phyloP scores from a whole-genome alignment of 92 coral and sea anemone species.

The Umimayanthus kanabou region DNA sequence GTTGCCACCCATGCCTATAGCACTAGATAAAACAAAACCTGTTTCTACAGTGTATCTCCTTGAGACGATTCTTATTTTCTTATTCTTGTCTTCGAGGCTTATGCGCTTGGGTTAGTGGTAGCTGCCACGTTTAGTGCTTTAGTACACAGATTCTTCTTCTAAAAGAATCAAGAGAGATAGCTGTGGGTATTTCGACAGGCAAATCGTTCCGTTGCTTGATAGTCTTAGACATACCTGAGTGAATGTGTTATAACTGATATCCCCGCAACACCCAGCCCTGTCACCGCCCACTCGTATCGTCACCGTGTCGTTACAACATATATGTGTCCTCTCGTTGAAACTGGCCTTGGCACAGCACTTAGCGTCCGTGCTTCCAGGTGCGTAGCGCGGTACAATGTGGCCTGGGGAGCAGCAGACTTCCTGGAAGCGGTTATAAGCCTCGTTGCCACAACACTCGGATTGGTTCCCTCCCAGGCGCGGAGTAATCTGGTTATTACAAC shows the following conservation, averaged over 20 bases:
- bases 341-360: constrained; percentile 46
- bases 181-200: too few species aligned
- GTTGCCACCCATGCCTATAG: too few species aligned
- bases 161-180: too few species aligned
- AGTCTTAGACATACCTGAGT: constrained; percentile 31
- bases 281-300: constrained; percentile 38
- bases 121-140: too few species aligned
- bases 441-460: constrained; percentile 47
- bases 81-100: too few species aligned
- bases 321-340: constrained; percentile 39
- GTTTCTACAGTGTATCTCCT: too few species aligned
- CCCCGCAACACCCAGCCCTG: constrained; percentile 50
- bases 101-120: too few species aligned
- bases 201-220: too few species aligned
- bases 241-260: constrained; percentile 23
- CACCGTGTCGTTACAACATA: constrained; percentile 42
- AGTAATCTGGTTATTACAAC: constrained; percentile 37
- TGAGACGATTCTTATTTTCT: too few species aligned
- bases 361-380: constrained; percentile 41
- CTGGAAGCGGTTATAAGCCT: constrained; percentile 6
- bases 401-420: constrained; percentile 52
- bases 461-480: constrained; percentile 31
- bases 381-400: constrained; percentile 40
- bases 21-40: too few species aligned
- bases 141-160: too few species aligned